Conservation (phyloP, 2,113 vertebrate genomes). For the Perca schrenkii region DNA sequence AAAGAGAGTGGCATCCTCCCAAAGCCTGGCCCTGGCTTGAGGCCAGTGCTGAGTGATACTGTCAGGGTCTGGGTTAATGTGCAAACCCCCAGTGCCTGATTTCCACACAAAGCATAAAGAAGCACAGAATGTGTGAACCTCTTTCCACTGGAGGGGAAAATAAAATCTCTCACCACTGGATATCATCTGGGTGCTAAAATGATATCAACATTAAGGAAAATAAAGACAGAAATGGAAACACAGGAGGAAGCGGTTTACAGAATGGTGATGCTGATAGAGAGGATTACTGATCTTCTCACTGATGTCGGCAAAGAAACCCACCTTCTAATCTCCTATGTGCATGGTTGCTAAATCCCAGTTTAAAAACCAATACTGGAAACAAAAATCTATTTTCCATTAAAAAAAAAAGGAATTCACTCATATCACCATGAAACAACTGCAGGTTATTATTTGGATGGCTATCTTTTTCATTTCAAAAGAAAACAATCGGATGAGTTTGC, state of each 20-base stretch:
- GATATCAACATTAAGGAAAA: constrained; percentile 17
- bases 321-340: constrained; percentile 35
- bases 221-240: not conserved
- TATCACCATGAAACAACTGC: not conserved
- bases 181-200: constrained; percentile 3
- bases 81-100: constrained; percentile 28
- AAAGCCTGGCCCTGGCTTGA: constrained; percentile 34
- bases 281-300: constrained; percentile 41
- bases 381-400: constrained; percentile 5
- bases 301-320: constrained; percentile 37
- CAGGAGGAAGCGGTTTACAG: constrained; percentile 9
- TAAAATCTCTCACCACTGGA: not conserved
- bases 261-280: constrained; percentile 3
- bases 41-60: constrained; percentile 32
- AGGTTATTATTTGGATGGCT: not conserved
- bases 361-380: constrained; percentile 5
- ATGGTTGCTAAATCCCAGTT: constrained; percentile 12
- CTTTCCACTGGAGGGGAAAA: constrained; percentile 11
- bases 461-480: not conserved
- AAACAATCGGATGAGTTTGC: constrained; percentile 3
- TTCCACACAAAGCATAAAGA: constrained; percentile 47
- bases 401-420: not conserved
- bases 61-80: constrained; percentile 49
- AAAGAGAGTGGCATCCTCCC: constrained; percentile 38
- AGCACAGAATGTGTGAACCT: constrained; percentile 31